Percentiles rank a stretch among this genome's conserved stretches.
Conservation (phyloP, 2,888 invertebrate genomes). For the Sarcophaga variegata region DNA sequence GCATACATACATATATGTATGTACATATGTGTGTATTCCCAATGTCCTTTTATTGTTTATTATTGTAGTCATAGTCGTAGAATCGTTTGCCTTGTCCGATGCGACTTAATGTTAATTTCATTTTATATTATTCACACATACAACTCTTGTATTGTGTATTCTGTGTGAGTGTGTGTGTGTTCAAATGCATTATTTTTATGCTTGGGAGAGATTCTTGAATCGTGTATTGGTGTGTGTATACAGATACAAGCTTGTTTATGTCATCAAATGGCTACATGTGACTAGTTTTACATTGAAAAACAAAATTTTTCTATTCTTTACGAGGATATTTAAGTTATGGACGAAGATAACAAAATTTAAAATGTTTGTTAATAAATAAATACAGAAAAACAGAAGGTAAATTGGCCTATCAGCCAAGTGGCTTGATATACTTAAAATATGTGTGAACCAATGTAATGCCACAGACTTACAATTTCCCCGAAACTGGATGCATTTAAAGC, state of each 20-base stretch:
- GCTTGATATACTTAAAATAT: too few relatives aligned
- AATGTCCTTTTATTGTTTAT: slow-evolving; percentile 65
- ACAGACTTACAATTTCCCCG: too few relatives aligned
- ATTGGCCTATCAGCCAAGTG: too few relatives aligned
- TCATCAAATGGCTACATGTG: not conserved
- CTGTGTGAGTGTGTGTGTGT: not conserved
- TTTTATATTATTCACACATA: slow-evolving; percentile 55
- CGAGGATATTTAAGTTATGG: too few relatives aligned
- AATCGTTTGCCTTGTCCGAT: slow-evolving; percentile 53
- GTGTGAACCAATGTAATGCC: too few relatives aligned
- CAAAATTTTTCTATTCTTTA: too few relatives aligned
- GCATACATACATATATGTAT: not conserved
- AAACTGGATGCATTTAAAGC: too few relatives aligned
- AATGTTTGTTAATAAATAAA: too few relatives aligned
- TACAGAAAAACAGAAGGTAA: too few relatives aligned
- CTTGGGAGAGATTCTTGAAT: not conserved
- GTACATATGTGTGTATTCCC: slow-evolving; percentile 27
- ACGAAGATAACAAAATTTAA: too few relatives aligned
- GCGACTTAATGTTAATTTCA: slow-evolving; percentile 63
- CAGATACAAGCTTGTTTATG: not conserved
- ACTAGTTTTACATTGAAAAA: too few relatives aligned
- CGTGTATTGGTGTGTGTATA: not conserved
- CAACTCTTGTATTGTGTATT: not conserved
- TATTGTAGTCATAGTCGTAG: slow-evolving; percentile 24
- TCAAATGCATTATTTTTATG: not conserved